These are phyloP conservation scores for Aegotheles bennettii DNA, from an alignment of 2,113 vertebrate species.

Conservation along the genomic window DNA sequence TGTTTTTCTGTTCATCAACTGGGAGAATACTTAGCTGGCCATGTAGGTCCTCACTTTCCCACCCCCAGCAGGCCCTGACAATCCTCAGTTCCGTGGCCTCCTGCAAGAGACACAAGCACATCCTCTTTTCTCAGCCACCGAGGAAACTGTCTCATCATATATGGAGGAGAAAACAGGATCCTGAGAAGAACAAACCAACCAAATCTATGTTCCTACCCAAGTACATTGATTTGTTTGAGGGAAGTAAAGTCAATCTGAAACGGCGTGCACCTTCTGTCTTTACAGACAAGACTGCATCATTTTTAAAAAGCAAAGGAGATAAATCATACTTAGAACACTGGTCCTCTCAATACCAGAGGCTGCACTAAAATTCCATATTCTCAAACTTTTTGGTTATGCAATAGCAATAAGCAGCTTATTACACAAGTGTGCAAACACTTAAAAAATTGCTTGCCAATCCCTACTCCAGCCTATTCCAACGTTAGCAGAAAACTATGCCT, in stretches of 20 bases:
- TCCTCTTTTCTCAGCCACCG: background rate
- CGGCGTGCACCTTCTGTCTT: background rate
- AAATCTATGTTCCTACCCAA: background rate
- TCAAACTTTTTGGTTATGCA: background rate
- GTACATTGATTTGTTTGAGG: background rate
- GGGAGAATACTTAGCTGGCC: background rate
- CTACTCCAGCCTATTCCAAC: background rate
- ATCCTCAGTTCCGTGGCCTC: background rate
- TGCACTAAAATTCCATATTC: background rate
- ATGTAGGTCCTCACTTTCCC: accelerated
- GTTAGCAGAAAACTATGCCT: background rate
- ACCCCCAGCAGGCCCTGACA: background rate
- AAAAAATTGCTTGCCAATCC: background rate
- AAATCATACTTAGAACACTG: background rate
- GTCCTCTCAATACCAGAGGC: background rate
- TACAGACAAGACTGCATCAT: background rate
- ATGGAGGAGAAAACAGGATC: accelerated
- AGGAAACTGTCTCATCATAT: background rate
- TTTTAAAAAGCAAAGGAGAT: background rate
- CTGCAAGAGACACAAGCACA: background rate
- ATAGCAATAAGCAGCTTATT: background rate
- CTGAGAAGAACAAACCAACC: background rate
- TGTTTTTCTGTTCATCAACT: background rate
- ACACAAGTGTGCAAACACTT: background rate
- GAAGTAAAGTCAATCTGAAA: background rate